Conservation (phyloP, 2,113 vertebrate species). For the Colossoma macropomum region DNA sequence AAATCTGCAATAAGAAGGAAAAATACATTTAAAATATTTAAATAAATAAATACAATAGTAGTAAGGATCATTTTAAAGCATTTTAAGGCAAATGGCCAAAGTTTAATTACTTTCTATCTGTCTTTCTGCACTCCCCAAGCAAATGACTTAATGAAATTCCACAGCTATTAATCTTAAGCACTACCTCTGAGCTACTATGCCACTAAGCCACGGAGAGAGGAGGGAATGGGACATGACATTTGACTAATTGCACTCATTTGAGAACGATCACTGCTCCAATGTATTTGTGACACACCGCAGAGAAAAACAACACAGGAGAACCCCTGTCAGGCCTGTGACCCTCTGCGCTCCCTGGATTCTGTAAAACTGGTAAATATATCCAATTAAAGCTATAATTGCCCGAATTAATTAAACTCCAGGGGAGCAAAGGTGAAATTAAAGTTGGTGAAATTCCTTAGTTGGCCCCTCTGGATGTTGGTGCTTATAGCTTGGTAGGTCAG, state of each 20-base stretch:
- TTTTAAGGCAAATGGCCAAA: conserved; percentile 47
- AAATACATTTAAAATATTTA: neutral
- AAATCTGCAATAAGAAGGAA: neutral
- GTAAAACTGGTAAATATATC: conserved; percentile 50
- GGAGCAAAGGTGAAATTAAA: conserved; percentile 49
- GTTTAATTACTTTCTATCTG: conserved; percentile 67
- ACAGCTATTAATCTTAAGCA: conserved; percentile 73
- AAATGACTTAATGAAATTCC: conserved; percentile 69
- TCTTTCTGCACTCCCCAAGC: conserved; percentile 58
- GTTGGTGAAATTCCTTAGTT: conserved; percentile 30
- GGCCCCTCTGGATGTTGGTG: conserved; percentile 23
- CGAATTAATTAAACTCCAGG: conserved; percentile 54
- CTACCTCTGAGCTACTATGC: conserved; percentile 69
- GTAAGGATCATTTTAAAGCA: conserved; percentile 14
- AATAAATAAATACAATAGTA: neutral
- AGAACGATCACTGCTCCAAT: conserved; percentile 70
- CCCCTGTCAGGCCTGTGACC: conserved; percentile 53
- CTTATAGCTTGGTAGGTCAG: conserved; percentile 1
- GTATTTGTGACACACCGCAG: conserved; percentile 64
- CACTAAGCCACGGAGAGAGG: conserved; percentile 63
- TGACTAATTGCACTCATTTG: conserved; percentile 78
- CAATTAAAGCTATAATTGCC: conserved; percentile 53
- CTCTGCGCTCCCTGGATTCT: conserved; percentile 49
- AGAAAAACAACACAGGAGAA: conserved; percentile 58
- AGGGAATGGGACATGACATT: conserved; percentile 72